phyloP scores from a whole-genome alignment of 2,888 invertebrate genomes.

The Horisme vitalbata region DNA sequence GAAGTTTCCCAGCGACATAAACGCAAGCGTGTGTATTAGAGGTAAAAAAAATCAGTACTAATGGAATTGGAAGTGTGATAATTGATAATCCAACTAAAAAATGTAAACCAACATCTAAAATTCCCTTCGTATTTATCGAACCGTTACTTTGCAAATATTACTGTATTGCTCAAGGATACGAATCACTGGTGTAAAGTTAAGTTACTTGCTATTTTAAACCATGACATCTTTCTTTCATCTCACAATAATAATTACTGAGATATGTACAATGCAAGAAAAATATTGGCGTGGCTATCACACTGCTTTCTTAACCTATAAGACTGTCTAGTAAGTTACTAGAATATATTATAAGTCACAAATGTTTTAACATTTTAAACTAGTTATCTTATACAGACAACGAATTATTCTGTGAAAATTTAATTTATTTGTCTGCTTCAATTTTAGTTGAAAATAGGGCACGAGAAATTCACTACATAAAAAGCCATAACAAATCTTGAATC shows the following conservation, averaged over 20 bases:
- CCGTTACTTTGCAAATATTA: neutral
- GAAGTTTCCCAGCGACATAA: no score
- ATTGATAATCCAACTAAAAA: no score
- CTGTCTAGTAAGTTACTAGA: conserved; percentile 79
- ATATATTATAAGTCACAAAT: conserved; percentile 80
- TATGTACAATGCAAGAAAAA: neutral
- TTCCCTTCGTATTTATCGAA: no score
- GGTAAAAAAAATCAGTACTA: no score
- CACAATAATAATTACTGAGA: neutral
- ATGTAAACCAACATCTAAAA: no score
- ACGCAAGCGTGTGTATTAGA: no score
- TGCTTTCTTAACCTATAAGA: conserved; percentile 68
- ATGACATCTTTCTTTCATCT: conserved; percentile 5
- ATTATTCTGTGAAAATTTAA: conserved; percentile 66
- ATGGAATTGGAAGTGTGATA: no score
- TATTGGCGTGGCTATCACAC: conserved; percentile 14
- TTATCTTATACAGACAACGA: conserved; percentile 71
- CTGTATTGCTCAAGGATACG: conserved; percentile 1
- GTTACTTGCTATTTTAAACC: conserved; percentile 12
- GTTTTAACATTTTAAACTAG: conserved; percentile 69
- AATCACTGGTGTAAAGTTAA: conserved; percentile 2
- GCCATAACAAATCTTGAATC: conserved; percentile 41
- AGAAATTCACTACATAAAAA: conserved; percentile 4
- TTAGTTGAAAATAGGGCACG: conserved; percentile 41
- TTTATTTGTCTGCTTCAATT: conserved; percentile 43